Conservation (phyloP, 2,797 vertebrate genomes). For the Hylomyscus alleni region DNA sequence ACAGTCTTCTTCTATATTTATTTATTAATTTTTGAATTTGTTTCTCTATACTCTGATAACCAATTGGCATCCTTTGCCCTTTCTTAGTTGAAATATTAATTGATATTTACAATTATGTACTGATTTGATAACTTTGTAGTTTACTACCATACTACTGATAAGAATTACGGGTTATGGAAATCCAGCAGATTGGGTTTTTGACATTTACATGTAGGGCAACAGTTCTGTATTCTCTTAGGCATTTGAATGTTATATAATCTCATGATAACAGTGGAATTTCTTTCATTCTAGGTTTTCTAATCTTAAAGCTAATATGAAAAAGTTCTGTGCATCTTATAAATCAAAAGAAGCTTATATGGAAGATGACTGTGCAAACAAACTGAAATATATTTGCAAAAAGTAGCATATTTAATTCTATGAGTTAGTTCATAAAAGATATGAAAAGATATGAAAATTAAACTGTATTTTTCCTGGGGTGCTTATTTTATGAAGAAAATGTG, state of each 20-base stretch:
- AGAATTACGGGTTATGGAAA: not conserved
- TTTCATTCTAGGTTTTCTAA: not conserved
- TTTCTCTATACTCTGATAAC: not conserved
- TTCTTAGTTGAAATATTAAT: not conserved
- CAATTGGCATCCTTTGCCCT: not conserved
- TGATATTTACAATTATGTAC: not conserved
- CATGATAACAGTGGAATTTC: not conserved
- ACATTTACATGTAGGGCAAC: not conserved
- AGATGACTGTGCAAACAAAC: not conserved
- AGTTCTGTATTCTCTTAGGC: not conserved
- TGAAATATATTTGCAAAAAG: slow-evolving; percentile 57
- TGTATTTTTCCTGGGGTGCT: not conserved
- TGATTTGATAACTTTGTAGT: not conserved
- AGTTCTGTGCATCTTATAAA: not conserved
- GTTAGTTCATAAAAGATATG: not conserved
- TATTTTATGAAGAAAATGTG: slow-evolving; percentile 6
- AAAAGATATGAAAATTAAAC: not conserved
- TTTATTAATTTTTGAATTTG: not conserved
- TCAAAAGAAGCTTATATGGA: not conserved
- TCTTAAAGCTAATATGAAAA: accelerated
- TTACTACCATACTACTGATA: not conserved
- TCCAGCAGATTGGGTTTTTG: not conserved
- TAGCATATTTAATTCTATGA: not conserved
- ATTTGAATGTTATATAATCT: not conserved
- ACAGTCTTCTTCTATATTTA: not conserved